phyloP scores from a whole-genome alignment of 1,140 invertebrate genomes.

The Heterodera carotae region DNA sequence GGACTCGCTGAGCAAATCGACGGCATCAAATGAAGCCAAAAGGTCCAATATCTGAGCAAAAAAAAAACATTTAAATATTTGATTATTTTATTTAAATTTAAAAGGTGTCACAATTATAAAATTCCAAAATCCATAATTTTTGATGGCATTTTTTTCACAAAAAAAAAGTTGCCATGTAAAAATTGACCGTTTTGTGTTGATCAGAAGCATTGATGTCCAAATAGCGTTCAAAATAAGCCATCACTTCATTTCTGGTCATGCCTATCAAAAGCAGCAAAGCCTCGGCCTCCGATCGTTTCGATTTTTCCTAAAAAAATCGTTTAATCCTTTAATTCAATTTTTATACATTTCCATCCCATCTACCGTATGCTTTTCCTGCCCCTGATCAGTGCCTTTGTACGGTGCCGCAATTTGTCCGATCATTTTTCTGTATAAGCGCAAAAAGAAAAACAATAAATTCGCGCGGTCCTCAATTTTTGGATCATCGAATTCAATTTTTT shows the following conservation, averaged over 20 bases:
- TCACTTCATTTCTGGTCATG: background rate
- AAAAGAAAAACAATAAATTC: background rate
- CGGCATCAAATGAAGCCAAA: background rate
- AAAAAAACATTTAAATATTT: no score
- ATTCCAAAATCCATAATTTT: no score
- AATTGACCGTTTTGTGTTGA: background rate
- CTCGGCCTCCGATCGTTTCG: background rate
- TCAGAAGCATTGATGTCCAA: background rate
- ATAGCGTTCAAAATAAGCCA: background rate
- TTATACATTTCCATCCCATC: no score
- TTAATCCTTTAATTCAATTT: no score
- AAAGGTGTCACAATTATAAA: no score
- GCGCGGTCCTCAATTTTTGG: background rate
- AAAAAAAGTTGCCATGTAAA: no score
- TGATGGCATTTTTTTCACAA: no score
- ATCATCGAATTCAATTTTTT: background rate
- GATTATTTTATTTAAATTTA: no score
- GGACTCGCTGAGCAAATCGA: background rate
- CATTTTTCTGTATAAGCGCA: background rate
- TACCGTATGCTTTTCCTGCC: no score
- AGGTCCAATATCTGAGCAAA: background rate
- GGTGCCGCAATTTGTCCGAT: background rate
- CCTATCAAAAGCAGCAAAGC: background rate
- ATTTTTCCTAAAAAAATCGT: background rate
- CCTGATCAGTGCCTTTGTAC: background rate